Evolutionary conservation across 2,797 vertebrate genomes (phyloP), one percentile per base, ranked within the genome.

Genomic region (Anguilla obscura): DNA sequence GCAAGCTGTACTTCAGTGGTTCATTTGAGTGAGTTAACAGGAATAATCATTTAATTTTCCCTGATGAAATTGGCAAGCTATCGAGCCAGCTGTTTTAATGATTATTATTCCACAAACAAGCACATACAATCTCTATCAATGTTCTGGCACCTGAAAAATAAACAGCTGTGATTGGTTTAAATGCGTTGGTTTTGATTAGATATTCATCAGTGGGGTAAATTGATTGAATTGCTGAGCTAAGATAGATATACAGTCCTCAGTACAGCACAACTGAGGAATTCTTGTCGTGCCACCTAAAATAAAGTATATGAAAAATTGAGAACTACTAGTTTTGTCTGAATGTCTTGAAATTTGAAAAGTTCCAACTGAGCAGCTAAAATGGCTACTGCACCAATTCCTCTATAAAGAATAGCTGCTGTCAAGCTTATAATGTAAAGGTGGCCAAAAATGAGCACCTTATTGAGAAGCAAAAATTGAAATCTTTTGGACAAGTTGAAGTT

Each of bases 301-400:
- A 24, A 63, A 5, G 18, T 63, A 21, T 63, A n/a, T 56, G 54
- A 14, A 56, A 56, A 16, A 56, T 56, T 56, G 9, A 14, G 60
- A 63, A 63, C 6, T 63, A n/a, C 21, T 21, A 63, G 4, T 63
- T 63, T 63, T 63, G 24, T 63, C 24, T 63, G 60, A 63, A 63
- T 71, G 30, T 36, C 69, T 8, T 30, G n/a, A 74, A 33, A 33
- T 66, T 4, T 71, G 30, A 71, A 71, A 71, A 33, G n/a, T 10
- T 7, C 27, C 24, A 71, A 10, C 0, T 71, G 12, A 27, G 14
- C 14, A 6, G 71, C 33, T 4, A 45, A n/a, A 71, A 87, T 71
- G 30, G 74, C 76, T 71, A 85, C 58, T 18, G 87, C 36, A 58
- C 63, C 40, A 74, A 88, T 85, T 91, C 86, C 85, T 85, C 87